Evolutionary conservation across 2,888 invertebrate species (phyloP).

Genomic region (Isoperla grammatica): DNA sequence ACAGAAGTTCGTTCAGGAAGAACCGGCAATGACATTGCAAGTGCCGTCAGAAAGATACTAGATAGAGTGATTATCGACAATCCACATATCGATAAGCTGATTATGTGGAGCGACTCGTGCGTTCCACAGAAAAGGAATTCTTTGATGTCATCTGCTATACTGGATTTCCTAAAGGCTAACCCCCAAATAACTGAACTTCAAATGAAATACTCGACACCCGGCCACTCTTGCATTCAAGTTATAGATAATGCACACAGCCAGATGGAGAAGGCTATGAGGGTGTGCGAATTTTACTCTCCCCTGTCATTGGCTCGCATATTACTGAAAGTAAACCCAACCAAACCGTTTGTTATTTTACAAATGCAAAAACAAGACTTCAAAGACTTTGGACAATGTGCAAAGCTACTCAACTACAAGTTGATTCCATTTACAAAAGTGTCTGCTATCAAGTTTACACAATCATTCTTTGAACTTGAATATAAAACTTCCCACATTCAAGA

Average conservation of each 20-base stretch:
- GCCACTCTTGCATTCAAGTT: slow-evolving; percentile 8
- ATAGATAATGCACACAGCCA: slow-evolving; percentile 10
- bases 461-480: background rate
- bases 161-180: background rate
- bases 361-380: background rate
- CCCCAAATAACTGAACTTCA: background rate
- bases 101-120: slow-evolving; percentile 7
- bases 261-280: slow-evolving; percentile 7
- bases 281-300: background rate
- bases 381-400: background rate
- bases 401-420: background rate
- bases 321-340: background rate
- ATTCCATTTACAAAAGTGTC: background rate
- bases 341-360: slow-evolving; percentile 3
- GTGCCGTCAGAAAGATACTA: background rate
- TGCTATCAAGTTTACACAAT: background rate
- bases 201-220: slow-evolving; percentile 7
- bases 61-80: background rate
- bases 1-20: background rate
- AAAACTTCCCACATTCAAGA: slow-evolving; percentile 1
- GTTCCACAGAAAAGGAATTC: slow-evolving; percentile 13
- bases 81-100: background rate
- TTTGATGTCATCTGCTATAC: background rate
- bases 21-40: slow-evolving; percentile 7
- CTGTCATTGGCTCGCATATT: background rate